Base-by-base conservation (phyloP, 1,140 invertebrate genomes). In the Muscidifurax raptorellus region DNA sequence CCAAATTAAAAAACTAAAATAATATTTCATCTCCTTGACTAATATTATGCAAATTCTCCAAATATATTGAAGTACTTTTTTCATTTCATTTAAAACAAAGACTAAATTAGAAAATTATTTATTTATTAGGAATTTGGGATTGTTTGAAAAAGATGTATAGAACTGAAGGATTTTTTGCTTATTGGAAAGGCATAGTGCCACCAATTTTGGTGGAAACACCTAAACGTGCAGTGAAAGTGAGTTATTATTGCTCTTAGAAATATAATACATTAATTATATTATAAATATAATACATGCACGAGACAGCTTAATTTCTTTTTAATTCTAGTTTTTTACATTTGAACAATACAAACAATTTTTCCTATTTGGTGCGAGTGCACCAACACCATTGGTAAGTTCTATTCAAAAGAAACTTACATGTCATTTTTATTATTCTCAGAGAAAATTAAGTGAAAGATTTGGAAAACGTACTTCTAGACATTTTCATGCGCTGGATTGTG, bases 191-290 rank as follows among this genome's bases (percentile, higher is more conserved):
- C 83, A 97, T 99, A 87, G 87, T 99, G 86, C 98, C 98, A 4
- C 98, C 98, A 13, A 96, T 99, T 89, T 90, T 99, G 80, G 97
- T 97, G n/a, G 98, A 99, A 94, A 99, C 98, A 44, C 98, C 98
- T 9, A 99, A 99, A 93, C 91, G 98, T 90, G 98, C 98, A 74
- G 96, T 97, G 0, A 99, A 99, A 92, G 95, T 95, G 91, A 89
- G 88, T 89, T 36, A 25, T 78, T 82, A 22, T n/a, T 40, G 13
- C 28, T 28, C 69, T 40, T 44, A 82, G 52, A 59, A 82, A 72
- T 28, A 28, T 66, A 25, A 67, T 13, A 64, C 76, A 40, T 59
- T 59, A 59, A 32, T 32, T 59, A 52, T 82, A 69, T 74, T 30
- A 36, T 84, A 30, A n/a, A n/a, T n/a, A 64, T 76, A 28, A 36